Evolutionary conservation across 2,113 vertebrate genomes (phyloP).

Genomic region (Bungarus multicinctus): DNA sequence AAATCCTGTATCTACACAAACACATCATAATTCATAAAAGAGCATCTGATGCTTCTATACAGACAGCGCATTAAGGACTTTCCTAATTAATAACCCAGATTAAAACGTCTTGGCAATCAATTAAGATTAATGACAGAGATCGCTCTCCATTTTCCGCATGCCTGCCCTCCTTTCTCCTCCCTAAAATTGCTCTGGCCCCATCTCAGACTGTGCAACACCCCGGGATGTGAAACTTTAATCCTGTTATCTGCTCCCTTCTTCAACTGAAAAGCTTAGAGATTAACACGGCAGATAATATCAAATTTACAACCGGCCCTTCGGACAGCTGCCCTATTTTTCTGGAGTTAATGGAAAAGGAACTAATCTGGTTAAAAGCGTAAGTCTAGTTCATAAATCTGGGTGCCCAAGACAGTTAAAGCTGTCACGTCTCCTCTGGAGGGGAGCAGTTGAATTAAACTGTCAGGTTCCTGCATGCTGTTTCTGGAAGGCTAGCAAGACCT

Average conservation of each 20-base stretch:
- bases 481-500: conserved; percentile 62
- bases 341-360: conserved; percentile 76
- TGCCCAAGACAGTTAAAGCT: conserved; percentile 69
- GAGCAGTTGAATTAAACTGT: conserved; percentile 67
- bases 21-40: conserved; percentile 40
- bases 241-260: conserved; percentile 80
- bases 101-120: conserved; percentile 77
- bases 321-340: conserved; percentile 89
- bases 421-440: conserved; percentile 68
- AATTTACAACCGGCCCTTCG: conserved; percentile 82
- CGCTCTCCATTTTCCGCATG: conserved; percentile 65
- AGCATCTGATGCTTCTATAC: conserved; percentile 63
- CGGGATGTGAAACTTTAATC: conserved; percentile 75
- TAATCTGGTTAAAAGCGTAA: conserved; percentile 83
- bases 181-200: background rate
- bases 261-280: conserved; percentile 73
- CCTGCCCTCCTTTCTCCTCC: background rate
- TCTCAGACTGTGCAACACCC: conserved; percentile 65
- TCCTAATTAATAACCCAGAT: conserved; percentile 74
- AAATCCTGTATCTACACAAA: conserved; percentile 13
- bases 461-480: conserved; percentile 63
- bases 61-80: conserved; percentile 59
- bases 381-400: conserved; percentile 75
- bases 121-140: conserved; percentile 77
- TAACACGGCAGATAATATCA: conserved; percentile 78